These are phyloP conservation scores for Archaeoteleia sp. DNA, from an alignment of 2,888 invertebrate species.

Conservation along the genomic window DNA sequence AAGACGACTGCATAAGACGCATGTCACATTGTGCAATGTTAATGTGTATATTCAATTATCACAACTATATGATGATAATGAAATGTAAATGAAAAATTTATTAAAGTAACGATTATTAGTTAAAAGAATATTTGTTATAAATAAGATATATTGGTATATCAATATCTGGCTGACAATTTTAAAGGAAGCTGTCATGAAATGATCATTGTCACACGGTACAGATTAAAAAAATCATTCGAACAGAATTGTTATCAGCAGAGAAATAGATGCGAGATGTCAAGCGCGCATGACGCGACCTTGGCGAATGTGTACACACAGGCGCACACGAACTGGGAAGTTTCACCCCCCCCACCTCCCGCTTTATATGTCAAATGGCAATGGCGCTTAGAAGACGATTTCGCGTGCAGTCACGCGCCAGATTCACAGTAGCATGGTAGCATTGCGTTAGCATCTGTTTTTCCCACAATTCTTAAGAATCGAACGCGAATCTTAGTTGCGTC, in stretches of 20 bases:
- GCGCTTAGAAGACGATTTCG: conserved; percentile 48
- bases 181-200: no score
- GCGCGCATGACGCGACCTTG: conserved; percentile 9
- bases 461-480: background rate
- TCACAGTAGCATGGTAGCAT: conserved; percentile 57
- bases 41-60: no score
- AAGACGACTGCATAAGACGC: no score
- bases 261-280: background rate
- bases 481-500: background rate
- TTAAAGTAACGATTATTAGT: no score
- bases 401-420: conserved; percentile 41
- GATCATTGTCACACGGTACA: no score
- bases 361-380: conserved; percentile 48
- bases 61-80: no score
- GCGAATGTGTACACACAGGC: background rate
- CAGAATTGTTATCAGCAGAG: background rate
- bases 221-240: no score
- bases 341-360: conserved; percentile 43
- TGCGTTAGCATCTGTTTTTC: conserved; percentile 30
- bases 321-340: background rate
- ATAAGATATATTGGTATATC: no score
- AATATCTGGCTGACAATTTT: no score
- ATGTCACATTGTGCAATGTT: no score
- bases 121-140: no score
- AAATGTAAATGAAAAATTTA: no score